These are phyloP conservation scores for Uromys caudimaculatus DNA, from an alignment of 2,797 vertebrate genomes.

Conservation along the genomic window DNA sequence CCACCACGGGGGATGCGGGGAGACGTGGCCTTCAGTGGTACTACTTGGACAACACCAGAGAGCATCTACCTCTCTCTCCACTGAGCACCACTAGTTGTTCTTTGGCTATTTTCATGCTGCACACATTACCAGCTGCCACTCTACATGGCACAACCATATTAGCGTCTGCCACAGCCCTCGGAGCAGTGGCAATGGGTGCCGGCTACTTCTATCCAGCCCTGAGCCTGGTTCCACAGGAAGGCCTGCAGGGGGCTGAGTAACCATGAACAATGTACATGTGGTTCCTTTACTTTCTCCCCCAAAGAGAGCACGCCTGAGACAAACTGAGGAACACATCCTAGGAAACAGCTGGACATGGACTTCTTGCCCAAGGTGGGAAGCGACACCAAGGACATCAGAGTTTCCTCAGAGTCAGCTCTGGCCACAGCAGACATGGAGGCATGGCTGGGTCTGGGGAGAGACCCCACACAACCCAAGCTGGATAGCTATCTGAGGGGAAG, in stretches of 20 bases:
- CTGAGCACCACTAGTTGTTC: accelerated
- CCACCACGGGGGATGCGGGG: not conserved
- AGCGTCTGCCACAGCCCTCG: accelerated
- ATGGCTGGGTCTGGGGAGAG: not conserved
- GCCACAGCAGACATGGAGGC: accelerated
- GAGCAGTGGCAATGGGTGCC: accelerated
- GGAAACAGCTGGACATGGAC: not conserved
- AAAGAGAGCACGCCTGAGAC: not conserved
- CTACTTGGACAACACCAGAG: accelerated
- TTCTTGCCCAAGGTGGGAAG: not conserved
- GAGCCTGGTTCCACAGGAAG: not conserved
- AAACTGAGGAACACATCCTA: not conserved
- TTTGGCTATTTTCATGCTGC: accelerated
- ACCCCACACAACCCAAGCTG: not conserved
- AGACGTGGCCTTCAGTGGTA: accelerated
- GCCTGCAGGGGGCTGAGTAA: not conserved
- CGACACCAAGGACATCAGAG: accelerated
- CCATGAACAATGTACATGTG: not conserved
- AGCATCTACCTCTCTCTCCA: not conserved
- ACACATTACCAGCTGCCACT: accelerated
- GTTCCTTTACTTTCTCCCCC: not conserved
- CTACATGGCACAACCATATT: accelerated
- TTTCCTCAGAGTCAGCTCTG: not conserved
- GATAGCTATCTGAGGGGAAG: not conserved
- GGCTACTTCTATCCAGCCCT: not conserved